Evolutionary conservation across 2,113 vertebrate genomes (phyloP), one percentile per base, ranked within the genome.

Genomic region (Dipodomys ordii): DNA sequence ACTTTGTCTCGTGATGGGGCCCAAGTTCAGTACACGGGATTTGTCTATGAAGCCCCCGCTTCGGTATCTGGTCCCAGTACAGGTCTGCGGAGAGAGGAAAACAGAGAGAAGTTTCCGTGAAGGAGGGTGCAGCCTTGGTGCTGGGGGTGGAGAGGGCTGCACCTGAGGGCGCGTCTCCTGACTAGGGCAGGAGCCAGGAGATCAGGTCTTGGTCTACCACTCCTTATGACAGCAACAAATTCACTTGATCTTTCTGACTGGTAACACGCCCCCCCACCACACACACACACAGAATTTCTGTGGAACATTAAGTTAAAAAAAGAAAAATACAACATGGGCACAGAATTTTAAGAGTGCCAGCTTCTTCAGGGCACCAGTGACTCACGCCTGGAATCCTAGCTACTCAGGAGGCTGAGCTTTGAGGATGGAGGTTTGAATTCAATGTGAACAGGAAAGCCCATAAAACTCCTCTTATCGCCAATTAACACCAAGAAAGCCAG

Each of bases 1-100:
- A 97, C 95, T 77, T 94, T 90, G 86, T 22, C 88, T 35, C 11
- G 62, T 69, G 68, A 97, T 96, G 80, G 97, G 97, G 44, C 97
- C 96, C 96, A 98, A 44, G 72, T 96, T 94, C 67, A 97, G 90
- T 65, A 93, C 60, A 1, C 44, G 81, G 28, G 44, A 73, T 18
- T 83, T 80, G n/a, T 96, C 89, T 79, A 83, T 83, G 73, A 2
- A 13, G 57, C 44, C 57, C 13, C 87, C 93, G 35, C 90, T 81
- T 49, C 46, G 80, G 28, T 65, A 78, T 86, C 88, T 94, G 85
- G 77, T 84, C 68, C 91, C 49, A 2, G 95, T 64, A 65, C 97
- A 97, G 60, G 32, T 84, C 97, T 97, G 78, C 16, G 46, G 87
- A 23, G 23, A 49, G 23, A 91, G 25, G 28, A 23, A 4, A 30